phyloP scores from a whole-genome alignment of 2,113 vertebrate genomes.

The Petroica traversi region DNA sequence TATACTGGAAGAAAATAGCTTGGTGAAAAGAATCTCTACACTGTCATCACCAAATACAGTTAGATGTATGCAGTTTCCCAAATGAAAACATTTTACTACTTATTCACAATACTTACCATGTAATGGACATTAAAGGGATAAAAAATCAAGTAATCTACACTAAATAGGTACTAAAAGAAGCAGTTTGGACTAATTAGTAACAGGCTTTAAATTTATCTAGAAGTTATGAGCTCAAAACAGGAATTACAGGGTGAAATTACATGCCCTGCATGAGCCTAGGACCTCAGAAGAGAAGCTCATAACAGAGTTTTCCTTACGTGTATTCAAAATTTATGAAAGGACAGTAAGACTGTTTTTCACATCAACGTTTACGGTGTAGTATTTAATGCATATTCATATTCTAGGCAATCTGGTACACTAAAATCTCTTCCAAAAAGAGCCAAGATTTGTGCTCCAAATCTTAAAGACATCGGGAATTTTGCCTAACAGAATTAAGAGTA shows the following conservation, averaged over 20 bases:
- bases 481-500: background rate
- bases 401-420: background rate
- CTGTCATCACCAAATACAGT: background rate
- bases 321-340: background rate
- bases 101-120: background rate
- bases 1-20: background rate
- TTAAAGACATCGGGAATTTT: background rate
- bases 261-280: background rate
- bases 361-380: accelerated
- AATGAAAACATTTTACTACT: background rate
- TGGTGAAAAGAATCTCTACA: background rate
- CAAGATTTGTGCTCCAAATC: background rate
- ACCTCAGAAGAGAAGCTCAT: background rate
- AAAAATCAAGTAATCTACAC: background rate
- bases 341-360: background rate
- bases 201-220: background rate
- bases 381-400: background rate
- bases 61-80: background rate
- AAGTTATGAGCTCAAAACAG: background rate
- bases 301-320: background rate
- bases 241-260: background rate
- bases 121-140: background rate
- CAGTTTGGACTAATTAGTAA: background rate
- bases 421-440: background rate
- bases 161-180: background rate